phyloP scores from a whole-genome alignment of 64 coral and sea anemone species.

The Montipora efflorescens region DNA sequence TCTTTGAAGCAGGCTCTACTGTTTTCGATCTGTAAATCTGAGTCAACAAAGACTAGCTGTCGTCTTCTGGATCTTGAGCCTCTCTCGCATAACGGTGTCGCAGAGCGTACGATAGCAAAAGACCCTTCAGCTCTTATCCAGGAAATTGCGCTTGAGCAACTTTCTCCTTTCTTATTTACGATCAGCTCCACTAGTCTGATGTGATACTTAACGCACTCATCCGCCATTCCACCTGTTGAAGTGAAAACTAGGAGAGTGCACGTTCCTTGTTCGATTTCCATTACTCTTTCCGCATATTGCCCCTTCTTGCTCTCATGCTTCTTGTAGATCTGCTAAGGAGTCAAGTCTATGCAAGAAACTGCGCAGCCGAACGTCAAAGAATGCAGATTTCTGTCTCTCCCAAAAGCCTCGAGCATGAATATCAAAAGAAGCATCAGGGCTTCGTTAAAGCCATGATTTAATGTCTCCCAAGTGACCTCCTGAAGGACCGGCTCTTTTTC shows the following conservation, averaged over 20 bases:
- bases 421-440: background rate
- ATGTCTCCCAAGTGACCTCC: background rate
- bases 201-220: background rate
- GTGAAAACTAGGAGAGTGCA: conserved; percentile 1
- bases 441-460: conserved; percentile 14
- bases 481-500: background rate
- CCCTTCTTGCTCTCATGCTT: background rate
- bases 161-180: no score
- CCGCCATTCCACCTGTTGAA: background rate
- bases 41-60: background rate
- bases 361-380: background rate
- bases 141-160: background rate
- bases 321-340: background rate
- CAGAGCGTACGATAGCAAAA: background rate
- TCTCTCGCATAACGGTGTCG: background rate
- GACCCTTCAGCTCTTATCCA: background rate
- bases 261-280: conserved; percentile 5
- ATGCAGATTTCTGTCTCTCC: background rate
- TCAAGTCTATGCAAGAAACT: background rate
- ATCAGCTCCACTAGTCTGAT: background rate
- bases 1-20: no score
- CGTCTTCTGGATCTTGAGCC: background rate
- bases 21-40: background rate
- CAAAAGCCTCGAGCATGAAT: conserved; percentile 2
- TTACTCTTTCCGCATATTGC: background rate